Conservation (phyloP, 2,113 vertebrate genomes). For the Platanista minor region DNA sequence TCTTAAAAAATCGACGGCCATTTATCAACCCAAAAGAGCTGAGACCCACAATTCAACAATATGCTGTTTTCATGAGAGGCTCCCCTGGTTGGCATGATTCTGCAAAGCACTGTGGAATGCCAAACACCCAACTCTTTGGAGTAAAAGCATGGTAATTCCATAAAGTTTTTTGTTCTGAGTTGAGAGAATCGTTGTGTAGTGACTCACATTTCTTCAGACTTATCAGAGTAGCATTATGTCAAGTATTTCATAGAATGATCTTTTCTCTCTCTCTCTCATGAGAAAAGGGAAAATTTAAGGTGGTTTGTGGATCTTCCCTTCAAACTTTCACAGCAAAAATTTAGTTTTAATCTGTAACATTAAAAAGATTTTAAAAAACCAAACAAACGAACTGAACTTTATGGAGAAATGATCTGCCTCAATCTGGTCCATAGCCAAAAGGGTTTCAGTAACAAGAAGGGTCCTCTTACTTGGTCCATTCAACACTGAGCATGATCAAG, state of each 20-base stretch:
- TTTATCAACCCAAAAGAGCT: constrained; percentile 80
- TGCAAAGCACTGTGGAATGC: constrained; percentile 79
- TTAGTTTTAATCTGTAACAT: constrained; percentile 5
- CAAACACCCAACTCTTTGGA: constrained; percentile 79
- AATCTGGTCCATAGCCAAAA: not conserved
- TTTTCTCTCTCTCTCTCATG: constrained; percentile 44
- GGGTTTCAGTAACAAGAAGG: not conserved
- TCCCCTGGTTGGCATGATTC: constrained; percentile 79
- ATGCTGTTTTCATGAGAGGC: constrained; percentile 80
- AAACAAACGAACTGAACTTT: not conserved
- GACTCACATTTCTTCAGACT: constrained; percentile 80
- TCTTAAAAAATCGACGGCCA: constrained; percentile 82
- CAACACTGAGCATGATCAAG: not conserved
- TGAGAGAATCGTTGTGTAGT: constrained; percentile 79
- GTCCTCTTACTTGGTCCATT: not conserved
- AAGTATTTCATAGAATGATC: constrained; percentile 67
- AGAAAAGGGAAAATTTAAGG: constrained; percentile 68
- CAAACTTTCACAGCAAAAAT: not conserved
- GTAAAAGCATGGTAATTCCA: constrained; percentile 83
- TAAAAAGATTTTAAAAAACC: not conserved
- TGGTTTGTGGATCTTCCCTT: not conserved
- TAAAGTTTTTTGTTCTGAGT: constrained; percentile 79
- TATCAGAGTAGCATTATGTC: constrained; percentile 79
- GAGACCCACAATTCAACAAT: constrained; percentile 79
- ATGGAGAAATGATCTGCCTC: not conserved